Evolutionary conservation across 1,140 invertebrate genomes (phyloP), one percentile per base, ranked within the genome.

Genomic region (Macrosteles quadrilineatus): DNA sequence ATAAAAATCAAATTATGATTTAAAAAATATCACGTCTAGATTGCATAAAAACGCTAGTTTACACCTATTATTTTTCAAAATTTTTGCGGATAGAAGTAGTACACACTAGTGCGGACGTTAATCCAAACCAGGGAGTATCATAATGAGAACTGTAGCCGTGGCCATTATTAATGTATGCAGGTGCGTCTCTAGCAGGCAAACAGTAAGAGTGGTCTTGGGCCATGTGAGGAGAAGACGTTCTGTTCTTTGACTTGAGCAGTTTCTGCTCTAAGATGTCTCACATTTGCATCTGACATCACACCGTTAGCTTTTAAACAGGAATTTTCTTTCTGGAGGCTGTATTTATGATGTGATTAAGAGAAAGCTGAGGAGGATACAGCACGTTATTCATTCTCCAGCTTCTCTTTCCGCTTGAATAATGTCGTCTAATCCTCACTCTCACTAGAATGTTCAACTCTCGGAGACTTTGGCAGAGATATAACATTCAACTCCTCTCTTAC

Each of bases 141-240:
- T n/a, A n/a, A n/a, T n/a, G n/a, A n/a, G 4, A 73, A 36, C 74
- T 76, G 68, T 82, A 82, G 14, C 78, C 81, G 68, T 83, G 82
- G 76, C 83, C 83, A 66, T 83, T 80, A 6, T 73, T 67, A n/a
- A 73, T 64, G 21, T 69, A 40, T 0, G 68, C 12, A 78, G 79
- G 9, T 79, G 78, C 32, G 77, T 78, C 43, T 68, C 67, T 69
- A 76, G 77, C 30, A 31, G 87, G 91, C 43, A 92, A 81, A 53
- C 91, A 94, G 81, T 95, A 94, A 4, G 91, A 91, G 80, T 94
- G 92, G 78, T 95, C 92, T 74, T 92, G 84, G 29, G 87, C 90
- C 47, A 93, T 63, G 19, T 65, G 43, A 31, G 63, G 53, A 19
- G 64, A 36, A 25, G 57, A 31, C 25, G 57, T 29, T 62, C 59